Evolutionary conservation across 2,113 vertebrate genomes (phyloP).

Genomic region (Suncus etruscus): DNA sequence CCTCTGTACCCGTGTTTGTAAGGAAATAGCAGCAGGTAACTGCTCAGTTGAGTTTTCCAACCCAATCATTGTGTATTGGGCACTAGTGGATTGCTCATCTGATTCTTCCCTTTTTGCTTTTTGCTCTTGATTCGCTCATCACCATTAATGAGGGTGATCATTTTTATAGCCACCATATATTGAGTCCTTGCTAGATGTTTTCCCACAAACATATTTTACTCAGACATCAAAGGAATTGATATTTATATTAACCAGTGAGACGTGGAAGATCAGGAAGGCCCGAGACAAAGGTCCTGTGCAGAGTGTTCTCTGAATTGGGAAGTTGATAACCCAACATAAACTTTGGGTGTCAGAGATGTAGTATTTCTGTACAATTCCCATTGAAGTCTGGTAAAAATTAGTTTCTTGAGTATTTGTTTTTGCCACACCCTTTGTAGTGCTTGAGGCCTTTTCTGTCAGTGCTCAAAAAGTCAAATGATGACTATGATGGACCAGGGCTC

Average conservation of each 20-base stretch:
- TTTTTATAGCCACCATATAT: constrained; percentile 3
- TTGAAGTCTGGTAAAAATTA: constrained; percentile 50
- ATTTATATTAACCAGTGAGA: constrained; percentile 3
- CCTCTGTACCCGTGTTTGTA: constrained; percentile 51
- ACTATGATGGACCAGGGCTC: no score
- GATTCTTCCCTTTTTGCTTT: constrained; percentile 34
- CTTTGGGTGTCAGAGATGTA: not conserved
- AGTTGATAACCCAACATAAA: constrained; percentile 15
- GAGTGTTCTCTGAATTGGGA: constrained; percentile 38
- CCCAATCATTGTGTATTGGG: not conserved
- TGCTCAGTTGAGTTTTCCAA: not conserved
- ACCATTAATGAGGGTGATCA: no score
- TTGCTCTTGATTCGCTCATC: not conserved
- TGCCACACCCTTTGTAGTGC: no score
- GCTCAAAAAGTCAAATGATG: no score
- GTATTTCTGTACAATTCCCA: not conserved
- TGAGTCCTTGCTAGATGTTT: constrained; percentile 34
- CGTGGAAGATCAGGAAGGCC: constrained; percentile 10
- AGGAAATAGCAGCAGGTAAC: constrained; percentile 41
- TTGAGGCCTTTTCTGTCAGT: no score
- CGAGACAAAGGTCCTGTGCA: not conserved
- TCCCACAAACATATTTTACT: constrained; percentile 23
- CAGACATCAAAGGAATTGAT: constrained; percentile 35
- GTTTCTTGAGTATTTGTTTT: constrained; percentile 24
- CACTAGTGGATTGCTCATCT: constrained; percentile 48